Conservation (phyloP, 2,113 vertebrate species). For the Glareola pratincola region DNA sequence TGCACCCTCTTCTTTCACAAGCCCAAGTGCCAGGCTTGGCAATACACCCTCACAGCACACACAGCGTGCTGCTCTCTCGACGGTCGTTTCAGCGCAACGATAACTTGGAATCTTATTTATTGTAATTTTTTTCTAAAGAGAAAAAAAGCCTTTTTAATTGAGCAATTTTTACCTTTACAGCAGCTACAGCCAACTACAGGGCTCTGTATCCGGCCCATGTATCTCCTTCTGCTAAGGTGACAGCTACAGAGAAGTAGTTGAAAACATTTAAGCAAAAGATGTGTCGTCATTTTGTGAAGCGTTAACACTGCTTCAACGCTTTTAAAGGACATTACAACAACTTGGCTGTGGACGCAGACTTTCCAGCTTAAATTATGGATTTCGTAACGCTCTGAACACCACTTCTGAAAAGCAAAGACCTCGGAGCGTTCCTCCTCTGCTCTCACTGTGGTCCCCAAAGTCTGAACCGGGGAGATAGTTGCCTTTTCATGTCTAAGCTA, state of each 20-base stretch:
- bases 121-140: background rate
- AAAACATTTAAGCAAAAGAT: background rate
- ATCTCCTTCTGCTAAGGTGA: background rate
- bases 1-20: background rate
- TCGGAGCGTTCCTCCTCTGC: background rate
- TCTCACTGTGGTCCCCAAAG: background rate
- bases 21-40: background rate
- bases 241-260: background rate
- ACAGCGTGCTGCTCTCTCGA: background rate
- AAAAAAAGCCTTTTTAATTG: background rate
- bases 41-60: accelerated
- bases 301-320: background rate
- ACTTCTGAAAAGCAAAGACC: background rate
- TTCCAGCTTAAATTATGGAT: background rate
- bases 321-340: background rate
- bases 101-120: background rate
- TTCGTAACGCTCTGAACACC: background rate
- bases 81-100: background rate
- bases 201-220: accelerated
- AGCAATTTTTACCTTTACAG: background rate
- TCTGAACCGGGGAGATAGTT: background rate
- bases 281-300: background rate
- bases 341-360: background rate
- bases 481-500: background rate
- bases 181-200: background rate